Conservation (phyloP, 2,113 vertebrate species). For the Mustelus asterias region DNA sequence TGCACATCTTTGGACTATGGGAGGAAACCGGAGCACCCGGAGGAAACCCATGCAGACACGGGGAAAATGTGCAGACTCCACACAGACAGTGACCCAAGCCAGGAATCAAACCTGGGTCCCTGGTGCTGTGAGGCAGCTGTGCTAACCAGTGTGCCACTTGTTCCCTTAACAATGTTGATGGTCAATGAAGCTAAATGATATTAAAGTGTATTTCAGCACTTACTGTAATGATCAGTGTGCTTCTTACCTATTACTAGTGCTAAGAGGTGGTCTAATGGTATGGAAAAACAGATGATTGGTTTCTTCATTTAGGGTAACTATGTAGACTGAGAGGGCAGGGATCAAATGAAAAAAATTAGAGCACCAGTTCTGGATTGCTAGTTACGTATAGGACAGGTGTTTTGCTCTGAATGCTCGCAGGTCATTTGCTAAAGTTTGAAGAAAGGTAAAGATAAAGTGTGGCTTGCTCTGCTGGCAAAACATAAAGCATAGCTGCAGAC, state of each 20-base stretch:
- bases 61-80: no score
- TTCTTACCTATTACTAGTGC: neutral
- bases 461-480: neutral
- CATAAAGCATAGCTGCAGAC: neutral
- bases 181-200: neutral
- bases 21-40: no score
- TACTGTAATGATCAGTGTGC: neutral
- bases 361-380: neutral
- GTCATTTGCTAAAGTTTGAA: neutral
- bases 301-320: neutral
- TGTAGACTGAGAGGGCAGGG: neutral
- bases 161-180: neutral
- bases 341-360: neutral
- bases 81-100: no score
- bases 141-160: neutral
- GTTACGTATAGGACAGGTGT: slow-evolving; percentile 3
- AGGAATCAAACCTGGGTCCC: no score
- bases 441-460: neutral
- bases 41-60: no score
- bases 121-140: no score
- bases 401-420: neutral
- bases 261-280: neutral
- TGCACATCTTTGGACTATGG: no score
- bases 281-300: neutral
- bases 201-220: neutral